Evolutionary conservation across 2,113 vertebrate species (phyloP), one percentile per base, ranked within the genome.

Genomic region (Terrapene triunguis): DNA sequence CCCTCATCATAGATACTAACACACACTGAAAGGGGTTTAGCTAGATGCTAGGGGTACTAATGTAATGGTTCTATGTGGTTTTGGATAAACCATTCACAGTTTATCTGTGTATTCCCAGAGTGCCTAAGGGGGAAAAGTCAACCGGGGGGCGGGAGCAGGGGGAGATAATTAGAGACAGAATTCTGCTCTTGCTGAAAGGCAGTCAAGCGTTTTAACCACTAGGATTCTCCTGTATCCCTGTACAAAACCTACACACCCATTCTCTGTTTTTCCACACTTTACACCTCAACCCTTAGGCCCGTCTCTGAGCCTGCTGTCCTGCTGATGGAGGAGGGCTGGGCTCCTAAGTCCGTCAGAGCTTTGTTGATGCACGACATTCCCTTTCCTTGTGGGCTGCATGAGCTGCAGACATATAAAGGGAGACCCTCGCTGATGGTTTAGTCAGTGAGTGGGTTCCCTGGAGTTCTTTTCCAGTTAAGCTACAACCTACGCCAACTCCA

Each of bases 111-210:
- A 13, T n/a, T 4, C 27, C 74, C 27, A 38, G 47, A 89, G 25
- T 62, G 62, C 47, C 74, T 69, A 27, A 13, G 53, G 38, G 35
- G n/a, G 54, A 80, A 59, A 59, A 59, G 57, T 59, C 25, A 42
- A 21, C 12, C 3, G 27, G 10, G 8, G 8, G 47, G 2, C 3
- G 11, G 48, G 3, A 3, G 48, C 2, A 3, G 48, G 48, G 48
- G 48, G 3, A 29, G 22, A 80, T 8, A 48, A 8, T 2, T 4
- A 80, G 38, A 22, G 8, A 9, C 0, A 0, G 21, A 35, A 51
- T 85, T 82, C 35, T 89, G 9, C 21, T 38, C 62, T 82, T 27
- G 50, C 65, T 51, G 11, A 29, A 82, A 79, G 6, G 25, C 24
- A 57, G 55, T 57, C 55, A 24, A 57, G 22, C 27, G 55, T 27